phyloP scores from a whole-genome alignment of 2,113 vertebrate genomes.

The Bungarus multicinctus region DNA sequence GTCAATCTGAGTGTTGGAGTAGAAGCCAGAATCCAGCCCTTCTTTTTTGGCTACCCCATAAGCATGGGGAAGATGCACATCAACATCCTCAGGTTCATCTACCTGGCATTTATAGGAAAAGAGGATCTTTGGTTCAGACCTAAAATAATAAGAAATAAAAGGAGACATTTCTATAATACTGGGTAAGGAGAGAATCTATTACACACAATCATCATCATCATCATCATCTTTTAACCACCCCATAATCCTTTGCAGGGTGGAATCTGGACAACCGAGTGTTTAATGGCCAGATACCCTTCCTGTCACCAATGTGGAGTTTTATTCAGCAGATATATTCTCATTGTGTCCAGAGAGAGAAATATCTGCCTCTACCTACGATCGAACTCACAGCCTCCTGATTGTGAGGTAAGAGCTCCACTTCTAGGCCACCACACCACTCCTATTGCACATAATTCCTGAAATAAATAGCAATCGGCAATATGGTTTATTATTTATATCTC shows the following conservation, averaged over 20 bases:
- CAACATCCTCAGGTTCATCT: constrained; percentile 90
- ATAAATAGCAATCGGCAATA: neutral
- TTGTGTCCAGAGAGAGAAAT: too few species aligned
- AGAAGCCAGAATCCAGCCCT: constrained; percentile 78
- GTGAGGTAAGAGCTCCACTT: too few species aligned
- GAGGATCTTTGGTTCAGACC: constrained; percentile 96
- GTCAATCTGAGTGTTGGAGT: constrained; percentile 94
- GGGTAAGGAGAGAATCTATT: neutral
- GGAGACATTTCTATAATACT: neutral
- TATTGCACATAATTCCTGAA: neutral
- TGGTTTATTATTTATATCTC: neutral
- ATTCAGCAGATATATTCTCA: too few species aligned
- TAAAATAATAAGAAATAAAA: constrained; percentile 43
- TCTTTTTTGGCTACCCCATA: constrained; percentile 83
- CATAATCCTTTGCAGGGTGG: too few species aligned
- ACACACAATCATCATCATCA: too few species aligned
- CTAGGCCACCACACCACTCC: neutral
- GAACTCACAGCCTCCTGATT: too few species aligned
- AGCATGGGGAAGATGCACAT: constrained; percentile 91
- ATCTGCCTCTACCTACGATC: too few species aligned
- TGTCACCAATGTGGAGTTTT: too few species aligned
- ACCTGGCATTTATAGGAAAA: constrained; percentile 99
- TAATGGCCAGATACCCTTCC: too few species aligned
- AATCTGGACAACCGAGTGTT: too few species aligned
- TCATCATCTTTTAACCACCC: too few species aligned